Evolutionary conservation across 2,888 invertebrate species (phyloP), one percentile per base, ranked within the genome.

Genomic region (Drosophila seclusa): DNA sequence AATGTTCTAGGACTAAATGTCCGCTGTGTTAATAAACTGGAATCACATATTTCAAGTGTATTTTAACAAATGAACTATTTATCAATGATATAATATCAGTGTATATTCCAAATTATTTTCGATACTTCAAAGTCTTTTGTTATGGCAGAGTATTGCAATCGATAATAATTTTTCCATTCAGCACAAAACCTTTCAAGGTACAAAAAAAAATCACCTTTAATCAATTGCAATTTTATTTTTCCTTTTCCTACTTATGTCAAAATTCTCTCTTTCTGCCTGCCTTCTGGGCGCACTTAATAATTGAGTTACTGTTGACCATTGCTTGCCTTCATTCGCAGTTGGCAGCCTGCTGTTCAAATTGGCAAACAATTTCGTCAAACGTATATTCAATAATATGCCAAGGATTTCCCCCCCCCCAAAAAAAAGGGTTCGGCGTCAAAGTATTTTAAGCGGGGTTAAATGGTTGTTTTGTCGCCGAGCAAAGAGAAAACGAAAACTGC

Each of bases 351-450:
- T 21, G 18, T 24, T 45, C n/a, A 29, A 60, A 68, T 63, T 70
- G 76, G 83, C 73, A 71, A 83, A 76, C 71, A 82, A 64, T 83
- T 77, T 58, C 75, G 72, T 73, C 42, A 82, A 89, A 80, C 72
- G 83, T 80, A 76, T 77, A 80, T 87, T 82, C 82, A 83, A 89
- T 89, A 89, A 89, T 75, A 66, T 76, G 72, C 65, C 70, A 65
- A 60, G 50, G 68, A 73, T 84, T 84, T 82, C n/a, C n/a, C n/a
- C 7, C 24, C 11, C 18, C 0, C 2, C 2, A 13, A 5, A 7
- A 53, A 52, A 57, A 52, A 72, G 66, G 65, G 65, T 50, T 48
- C 29, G n/a, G 40, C 38, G 57, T 11, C 27, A 59, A 48, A 48
- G 36, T 27, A 16, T 34, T n/a, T 7, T 6, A 5, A 45, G 21